A percentile compares a stretch with the other conserved stretches of the same genome.
These are phyloP conservation scores for Caradrina kadenii DNA, from an alignment of 2,888 invertebrate species.

Conservation along the genomic window DNA sequence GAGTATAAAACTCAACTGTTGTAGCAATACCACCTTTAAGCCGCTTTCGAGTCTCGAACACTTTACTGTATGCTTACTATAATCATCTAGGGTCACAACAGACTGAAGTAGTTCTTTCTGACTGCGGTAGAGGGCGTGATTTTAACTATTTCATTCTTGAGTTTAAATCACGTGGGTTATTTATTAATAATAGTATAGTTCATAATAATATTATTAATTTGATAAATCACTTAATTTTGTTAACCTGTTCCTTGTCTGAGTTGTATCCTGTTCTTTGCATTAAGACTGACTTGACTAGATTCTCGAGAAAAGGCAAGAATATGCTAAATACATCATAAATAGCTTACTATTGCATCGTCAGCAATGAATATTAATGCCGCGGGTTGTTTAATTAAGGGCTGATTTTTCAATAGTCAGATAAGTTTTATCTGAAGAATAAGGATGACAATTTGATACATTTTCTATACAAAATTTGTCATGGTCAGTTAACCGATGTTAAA, in stretches of 20 bases:
- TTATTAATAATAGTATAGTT: too few relatives aligned
- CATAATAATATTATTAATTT: too few relatives aligned
- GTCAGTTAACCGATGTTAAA: too few relatives aligned
- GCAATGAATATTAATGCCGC: too few relatives aligned
- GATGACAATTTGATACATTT: too few relatives aligned
- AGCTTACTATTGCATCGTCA: neutral
- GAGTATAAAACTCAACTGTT: neutral
- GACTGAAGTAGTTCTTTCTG: neutral
- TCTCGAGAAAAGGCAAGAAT: neutral
- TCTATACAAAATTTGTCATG: too few relatives aligned
- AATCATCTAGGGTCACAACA: neutral
- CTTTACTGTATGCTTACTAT: neutral
- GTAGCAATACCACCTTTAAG: neutral
- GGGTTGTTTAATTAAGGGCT: too few relatives aligned
- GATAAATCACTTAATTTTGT: neutral
- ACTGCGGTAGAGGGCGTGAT: slow-evolving; percentile 40
- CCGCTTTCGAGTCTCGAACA: neutral
- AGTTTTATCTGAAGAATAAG: too few relatives aligned
- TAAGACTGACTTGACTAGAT: too few relatives aligned
- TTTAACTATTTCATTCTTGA: slow-evolving; percentile 1
- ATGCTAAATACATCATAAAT: neutral
- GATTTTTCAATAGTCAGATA: too few relatives aligned
- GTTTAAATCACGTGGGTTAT: neutral
- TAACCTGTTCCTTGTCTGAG: neutral
- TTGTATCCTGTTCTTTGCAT: neutral